Percentiles rank a stretch among this genome's conserved stretches.
These are phyloP conservation scores for Chymomyza procnemis DNA, from an alignment of 2,888 invertebrate genomes.

Conservation along the genomic window DNA sequence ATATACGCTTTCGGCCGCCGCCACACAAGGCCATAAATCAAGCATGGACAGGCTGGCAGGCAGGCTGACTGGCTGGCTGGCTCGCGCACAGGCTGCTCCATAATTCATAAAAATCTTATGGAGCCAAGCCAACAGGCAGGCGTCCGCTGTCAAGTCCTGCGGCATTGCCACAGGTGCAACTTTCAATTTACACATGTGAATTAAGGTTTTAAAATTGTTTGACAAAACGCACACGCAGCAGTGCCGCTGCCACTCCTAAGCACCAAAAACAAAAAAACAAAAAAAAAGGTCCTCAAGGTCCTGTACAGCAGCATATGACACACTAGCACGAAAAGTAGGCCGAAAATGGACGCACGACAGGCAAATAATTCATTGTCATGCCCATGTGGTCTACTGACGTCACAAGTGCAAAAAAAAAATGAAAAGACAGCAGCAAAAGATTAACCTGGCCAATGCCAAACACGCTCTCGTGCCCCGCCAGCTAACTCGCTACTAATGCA, in stretches of 20 bases:
- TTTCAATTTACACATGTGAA: constrained; percentile 70
- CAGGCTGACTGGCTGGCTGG: too few relatives aligned
- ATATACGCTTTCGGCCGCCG: constrained; percentile 4
- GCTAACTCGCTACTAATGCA: background rate
- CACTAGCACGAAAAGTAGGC: constrained; percentile 2
- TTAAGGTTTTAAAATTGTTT: constrained; percentile 72
- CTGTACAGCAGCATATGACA: background rate
- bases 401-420: constrained; percentile 12
- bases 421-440: constrained; percentile 31
- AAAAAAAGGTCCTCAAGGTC: background rate
- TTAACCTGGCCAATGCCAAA: constrained; percentile 55
- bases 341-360: constrained; percentile 34
- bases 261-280: too few relatives aligned
- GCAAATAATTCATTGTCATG: constrained; percentile 76
- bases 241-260: background rate
- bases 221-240: constrained; percentile 55
- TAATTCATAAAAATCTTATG: constrained; percentile 49
- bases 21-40: constrained; percentile 59
- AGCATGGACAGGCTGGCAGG: constrained; percentile 68
- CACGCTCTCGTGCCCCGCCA: background rate
- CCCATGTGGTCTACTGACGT: constrained; percentile 47
- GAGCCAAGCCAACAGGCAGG: background rate
- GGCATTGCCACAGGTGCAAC: constrained; percentile 68
- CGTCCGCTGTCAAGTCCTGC: background rate
- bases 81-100: constrained; percentile 57